Percentiles rank a stretch among this genome's conserved stretches.
phyloP scores from a whole-genome alignment of 2,113 vertebrate genomes.

The Eulacestoma nigropectus region DNA sequence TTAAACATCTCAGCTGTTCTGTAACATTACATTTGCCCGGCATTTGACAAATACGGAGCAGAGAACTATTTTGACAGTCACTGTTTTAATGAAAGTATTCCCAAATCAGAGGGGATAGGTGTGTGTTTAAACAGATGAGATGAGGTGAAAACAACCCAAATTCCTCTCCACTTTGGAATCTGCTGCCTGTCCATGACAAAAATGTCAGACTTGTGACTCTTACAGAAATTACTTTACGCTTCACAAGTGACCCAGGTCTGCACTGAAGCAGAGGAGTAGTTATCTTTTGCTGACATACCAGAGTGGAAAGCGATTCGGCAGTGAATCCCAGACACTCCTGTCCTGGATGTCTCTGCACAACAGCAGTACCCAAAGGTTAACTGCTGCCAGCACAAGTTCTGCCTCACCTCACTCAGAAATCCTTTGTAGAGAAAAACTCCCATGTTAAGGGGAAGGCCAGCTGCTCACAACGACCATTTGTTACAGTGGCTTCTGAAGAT shows the following conservation, averaged over 20 bases:
- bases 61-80: not conserved
- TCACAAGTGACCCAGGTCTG: not conserved
- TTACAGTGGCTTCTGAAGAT: not conserved
- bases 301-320: rapidly evolving
- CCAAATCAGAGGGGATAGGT: rapidly evolving
- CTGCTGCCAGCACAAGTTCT: not conserved
- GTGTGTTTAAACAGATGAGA: not conserved
- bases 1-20: not conserved
- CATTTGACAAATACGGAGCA: not conserved
- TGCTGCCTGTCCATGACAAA: not conserved
- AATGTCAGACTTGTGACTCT: not conserved
- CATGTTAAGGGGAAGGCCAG: not conserved
- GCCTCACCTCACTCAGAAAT: not conserved
- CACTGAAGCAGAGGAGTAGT: not conserved
- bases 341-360: not conserved
- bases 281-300: not conserved
- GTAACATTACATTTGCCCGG: not conserved
- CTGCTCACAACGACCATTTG: not conserved
- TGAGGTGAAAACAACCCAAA: rapidly evolving
- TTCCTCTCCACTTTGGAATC: not conserved
- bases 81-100: not conserved
- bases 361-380: not conserved
- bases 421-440: not conserved
- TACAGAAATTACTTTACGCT: not conserved
- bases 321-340: not conserved